Evolutionary conservation across 2,797 vertebrate genomes (phyloP).

Genomic region (Momotus momota): DNA sequence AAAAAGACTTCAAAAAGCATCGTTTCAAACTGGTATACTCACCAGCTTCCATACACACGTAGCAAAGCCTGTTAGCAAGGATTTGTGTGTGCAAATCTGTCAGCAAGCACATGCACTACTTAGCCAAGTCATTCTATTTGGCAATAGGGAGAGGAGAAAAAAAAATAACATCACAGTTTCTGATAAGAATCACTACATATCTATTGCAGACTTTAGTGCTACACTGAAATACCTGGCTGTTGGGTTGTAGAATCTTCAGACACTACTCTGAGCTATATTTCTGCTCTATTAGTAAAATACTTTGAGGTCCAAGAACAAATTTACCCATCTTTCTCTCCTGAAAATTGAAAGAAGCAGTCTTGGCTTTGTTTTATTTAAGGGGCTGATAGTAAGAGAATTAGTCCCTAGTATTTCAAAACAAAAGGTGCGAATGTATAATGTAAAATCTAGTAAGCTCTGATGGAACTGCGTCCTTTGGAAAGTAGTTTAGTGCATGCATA

Average conservation of each 20-base stretch:
- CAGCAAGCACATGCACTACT: background rate
- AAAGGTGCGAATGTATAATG: background rate
- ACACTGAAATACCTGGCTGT: background rate
- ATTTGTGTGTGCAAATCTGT: background rate
- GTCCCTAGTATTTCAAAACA: background rate
- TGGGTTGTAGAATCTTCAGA: background rate
- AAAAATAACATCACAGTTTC: accelerated
- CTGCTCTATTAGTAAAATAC: background rate
- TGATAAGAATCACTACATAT: background rate
- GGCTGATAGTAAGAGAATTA: background rate
- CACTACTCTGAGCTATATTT: background rate
- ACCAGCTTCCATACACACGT: background rate
- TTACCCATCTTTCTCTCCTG: background rate
- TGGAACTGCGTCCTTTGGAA: background rate
- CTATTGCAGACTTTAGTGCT: background rate
- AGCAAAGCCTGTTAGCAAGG: background rate
- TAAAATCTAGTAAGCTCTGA: background rate
- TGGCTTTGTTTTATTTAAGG: background rate
- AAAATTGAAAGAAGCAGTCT: background rate
- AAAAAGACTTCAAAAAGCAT: background rate
- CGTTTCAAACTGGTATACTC: background rate
- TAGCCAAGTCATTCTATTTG: background rate
- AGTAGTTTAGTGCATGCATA: background rate
- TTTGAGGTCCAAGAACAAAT: background rate
- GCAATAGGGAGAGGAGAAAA: background rate